Percentiles rank a stretch among this genome's conserved stretches.
phyloP scores from a whole-genome alignment of 92 coral and sea anemone genomes.

The Heliopora coerulea region DNA sequence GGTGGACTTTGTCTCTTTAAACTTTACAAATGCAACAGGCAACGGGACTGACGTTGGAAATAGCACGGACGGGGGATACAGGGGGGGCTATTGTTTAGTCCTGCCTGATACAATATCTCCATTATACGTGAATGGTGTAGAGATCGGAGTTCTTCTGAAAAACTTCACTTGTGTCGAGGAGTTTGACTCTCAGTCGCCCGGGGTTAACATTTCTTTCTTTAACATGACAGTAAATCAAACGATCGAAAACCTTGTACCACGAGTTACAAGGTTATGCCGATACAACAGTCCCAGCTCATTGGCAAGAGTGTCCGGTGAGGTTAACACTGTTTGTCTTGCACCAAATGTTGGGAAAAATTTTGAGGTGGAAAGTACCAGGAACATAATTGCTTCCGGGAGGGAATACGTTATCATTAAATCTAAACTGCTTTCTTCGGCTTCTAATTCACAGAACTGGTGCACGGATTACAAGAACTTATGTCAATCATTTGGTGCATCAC shows the following conservation, averaged over 20 bases:
- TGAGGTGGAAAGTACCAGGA: background rate
- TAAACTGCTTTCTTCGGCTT: slow-evolving; percentile 30
- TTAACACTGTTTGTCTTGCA: slow-evolving; percentile 5
- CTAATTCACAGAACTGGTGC: slow-evolving; percentile 56
- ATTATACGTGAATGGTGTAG: slow-evolving; percentile 3
- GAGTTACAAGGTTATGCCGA: slow-evolving; percentile 1
- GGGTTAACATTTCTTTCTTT: background rate
- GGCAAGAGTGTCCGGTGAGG: slow-evolving; percentile 31
- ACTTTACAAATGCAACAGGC: background rate
- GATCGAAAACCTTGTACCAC: background rate
- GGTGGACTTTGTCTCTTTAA: background rate
- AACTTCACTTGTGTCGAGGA: background rate
- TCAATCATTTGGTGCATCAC: slow-evolving; percentile 55
- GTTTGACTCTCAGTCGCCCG: background rate
- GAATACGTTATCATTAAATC: slow-evolving; percentile 50
- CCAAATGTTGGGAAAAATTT: background rate
- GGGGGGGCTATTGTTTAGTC: background rate
- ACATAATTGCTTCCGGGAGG: slow-evolving; percentile 23
- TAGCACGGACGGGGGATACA: background rate
- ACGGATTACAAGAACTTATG: slow-evolving; percentile 52
- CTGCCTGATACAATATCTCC: background rate
- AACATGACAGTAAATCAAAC: slow-evolving; percentile 34
- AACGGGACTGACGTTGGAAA: background rate
- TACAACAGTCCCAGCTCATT: background rate
- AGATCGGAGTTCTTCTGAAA: background rate